Evolutionary conservation across 1,140 invertebrate genomes (phyloP).

Genomic region (Euschistus heros): DNA sequence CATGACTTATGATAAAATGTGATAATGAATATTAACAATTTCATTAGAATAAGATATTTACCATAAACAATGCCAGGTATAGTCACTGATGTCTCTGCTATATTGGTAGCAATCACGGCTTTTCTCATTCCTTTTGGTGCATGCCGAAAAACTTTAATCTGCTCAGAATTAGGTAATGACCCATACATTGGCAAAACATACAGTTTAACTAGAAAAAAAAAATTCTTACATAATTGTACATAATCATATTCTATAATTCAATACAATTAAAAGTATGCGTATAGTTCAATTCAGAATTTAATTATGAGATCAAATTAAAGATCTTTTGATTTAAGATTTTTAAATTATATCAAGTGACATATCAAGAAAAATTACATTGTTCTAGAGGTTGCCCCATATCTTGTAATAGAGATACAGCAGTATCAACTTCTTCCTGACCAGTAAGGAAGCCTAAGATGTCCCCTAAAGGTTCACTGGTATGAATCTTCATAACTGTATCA

Average conservation of each 20-base stretch:
- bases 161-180: constrained; percentile 67
- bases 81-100: constrained; percentile 93
- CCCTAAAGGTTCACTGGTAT: constrained; percentile 65
- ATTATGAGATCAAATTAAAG: no score
- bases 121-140: constrained; percentile 68
- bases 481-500: constrained; percentile 82
- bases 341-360: no score
- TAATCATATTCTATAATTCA: no score
- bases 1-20: no score
- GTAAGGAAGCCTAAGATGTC: constrained; percentile 92
- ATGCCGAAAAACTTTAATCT: constrained; percentile 79
- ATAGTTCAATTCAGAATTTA: no score
- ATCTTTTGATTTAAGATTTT: no score
- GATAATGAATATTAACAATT: no score
- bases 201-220: constrained; percentile 47
- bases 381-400: constrained; percentile 41
- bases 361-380: background rate
- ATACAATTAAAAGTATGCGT: no score
- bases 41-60: constrained; percentile 34
- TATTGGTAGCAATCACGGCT: constrained; percentile 91
- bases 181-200: constrained; percentile 87
- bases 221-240: background rate
- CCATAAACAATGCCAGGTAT: constrained; percentile 84
- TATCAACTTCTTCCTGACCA: constrained; percentile 83
- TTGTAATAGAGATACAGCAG: constrained; percentile 54